phyloP scores from a whole-genome alignment of 2,113 vertebrate genomes.

The Orientallactaga bullata region DNA sequence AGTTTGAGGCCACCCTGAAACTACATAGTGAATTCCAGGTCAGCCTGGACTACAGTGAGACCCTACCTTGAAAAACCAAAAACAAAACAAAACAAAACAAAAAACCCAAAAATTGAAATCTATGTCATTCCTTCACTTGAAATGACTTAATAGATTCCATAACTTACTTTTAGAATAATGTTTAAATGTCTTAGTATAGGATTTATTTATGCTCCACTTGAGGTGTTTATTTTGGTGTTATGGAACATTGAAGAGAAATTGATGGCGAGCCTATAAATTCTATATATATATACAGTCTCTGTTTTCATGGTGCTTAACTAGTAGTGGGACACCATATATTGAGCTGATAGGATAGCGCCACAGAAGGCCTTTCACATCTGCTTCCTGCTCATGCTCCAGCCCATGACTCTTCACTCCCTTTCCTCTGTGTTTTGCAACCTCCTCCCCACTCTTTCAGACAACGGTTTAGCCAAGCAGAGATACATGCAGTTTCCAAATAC shows the following conservation, averaged over 20 bases:
- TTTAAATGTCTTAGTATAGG: background rate
- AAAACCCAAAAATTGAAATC: conserved; percentile 12
- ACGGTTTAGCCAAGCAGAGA: background rate
- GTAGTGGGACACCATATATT: background rate
- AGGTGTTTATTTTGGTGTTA: background rate
- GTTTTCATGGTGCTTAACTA: background rate
- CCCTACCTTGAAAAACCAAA: too few species aligned
- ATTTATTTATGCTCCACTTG: background rate
- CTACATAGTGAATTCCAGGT: too few species aligned
- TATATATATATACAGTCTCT: background rate
- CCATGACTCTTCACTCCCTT: background rate
- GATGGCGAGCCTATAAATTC: background rate
- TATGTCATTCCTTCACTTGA: conserved; percentile 16
- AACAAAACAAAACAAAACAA: too few species aligned
- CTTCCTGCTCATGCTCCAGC: background rate
- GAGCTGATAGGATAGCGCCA: background rate
- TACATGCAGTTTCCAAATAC: background rate
- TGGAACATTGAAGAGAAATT: background rate
- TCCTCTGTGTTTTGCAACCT: background rate
- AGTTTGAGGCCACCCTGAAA: too few species aligned
- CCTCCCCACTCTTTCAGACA: background rate
- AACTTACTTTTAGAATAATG: background rate
- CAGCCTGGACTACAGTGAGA: too few species aligned
- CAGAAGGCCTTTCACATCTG: background rate
- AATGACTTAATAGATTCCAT: conserved; percentile 13